A percentile compares a stretch with the other conserved stretches of the same genome.
Evolutionary conservation across 2,113 vertebrate genomes (phyloP).

Genomic region (Ctenodactylus gundi): DNA sequence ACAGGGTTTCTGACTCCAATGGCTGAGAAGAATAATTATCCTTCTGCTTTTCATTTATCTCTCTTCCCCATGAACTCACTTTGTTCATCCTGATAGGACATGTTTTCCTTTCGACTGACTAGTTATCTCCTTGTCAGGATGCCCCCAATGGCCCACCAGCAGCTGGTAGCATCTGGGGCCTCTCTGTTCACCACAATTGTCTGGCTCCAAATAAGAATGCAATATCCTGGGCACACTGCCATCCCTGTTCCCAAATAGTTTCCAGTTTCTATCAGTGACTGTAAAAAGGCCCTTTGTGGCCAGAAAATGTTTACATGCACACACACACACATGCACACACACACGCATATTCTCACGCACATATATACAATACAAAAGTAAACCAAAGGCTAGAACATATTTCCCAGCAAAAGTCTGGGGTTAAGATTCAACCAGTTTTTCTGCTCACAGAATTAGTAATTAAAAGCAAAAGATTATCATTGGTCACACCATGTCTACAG

Average conservation of each 20-base stretch:
- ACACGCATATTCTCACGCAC: not conserved
- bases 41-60: not conserved
- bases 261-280: not conserved
- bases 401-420: not conserved
- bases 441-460: not conserved
- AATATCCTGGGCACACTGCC: not conserved
- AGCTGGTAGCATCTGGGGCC: not conserved
- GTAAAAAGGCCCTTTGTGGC: not conserved
- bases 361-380: not conserved
- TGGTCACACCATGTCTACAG: not conserved
- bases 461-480: not conserved
- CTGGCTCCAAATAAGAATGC: not conserved
- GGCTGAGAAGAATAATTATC: not conserved
- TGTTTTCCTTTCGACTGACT: not conserved
- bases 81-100: not conserved
- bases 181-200: not conserved
- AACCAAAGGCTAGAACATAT: not conserved
- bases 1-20: not conserved
- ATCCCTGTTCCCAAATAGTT: not conserved
- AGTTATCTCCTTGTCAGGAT: not conserved
- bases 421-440: not conserved
- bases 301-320: not conserved
- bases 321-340: no score
- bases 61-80: not conserved
- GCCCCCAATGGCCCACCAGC: not conserved